phyloP scores from a whole-genome alignment of 2,888 invertebrate genomes.

The Heliconius erato region DNA sequence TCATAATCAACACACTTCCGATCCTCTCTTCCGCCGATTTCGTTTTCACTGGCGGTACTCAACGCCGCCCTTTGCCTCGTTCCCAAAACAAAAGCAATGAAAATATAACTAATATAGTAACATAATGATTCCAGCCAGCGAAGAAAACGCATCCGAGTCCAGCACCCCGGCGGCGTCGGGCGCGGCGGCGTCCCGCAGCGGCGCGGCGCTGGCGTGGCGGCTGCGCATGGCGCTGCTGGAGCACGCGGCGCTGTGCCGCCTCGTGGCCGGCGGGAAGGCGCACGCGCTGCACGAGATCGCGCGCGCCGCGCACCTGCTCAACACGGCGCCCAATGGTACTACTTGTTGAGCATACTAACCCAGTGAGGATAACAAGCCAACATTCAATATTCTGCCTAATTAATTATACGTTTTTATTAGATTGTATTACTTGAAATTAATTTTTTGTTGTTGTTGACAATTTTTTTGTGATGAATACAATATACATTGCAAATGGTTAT shows the following conservation, averaged over 20 bases:
- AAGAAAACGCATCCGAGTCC: slow-evolving; percentile 88
- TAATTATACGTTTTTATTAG: too few relatives aligned
- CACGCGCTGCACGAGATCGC: slow-evolving; percentile 93
- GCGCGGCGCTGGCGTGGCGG: slow-evolving; percentile 88
- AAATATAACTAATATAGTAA: too few relatives aligned
- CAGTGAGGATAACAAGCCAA: too few relatives aligned
- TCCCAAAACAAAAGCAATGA: too few relatives aligned
- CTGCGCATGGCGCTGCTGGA: slow-evolving; percentile 98
- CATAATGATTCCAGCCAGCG: slow-evolving; percentile 63
- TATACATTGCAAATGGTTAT: background rate
- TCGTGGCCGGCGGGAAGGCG: slow-evolving; percentile 98
- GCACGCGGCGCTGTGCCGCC: slow-evolving; percentile 98
- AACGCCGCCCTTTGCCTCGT: too few relatives aligned
- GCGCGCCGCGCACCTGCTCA: slow-evolving; percentile 69
- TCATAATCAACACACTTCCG: too few relatives aligned
- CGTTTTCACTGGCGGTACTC: too few relatives aligned
- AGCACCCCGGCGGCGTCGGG: slow-evolving; percentile 87
- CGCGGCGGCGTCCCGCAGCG: slow-evolving; percentile 68
- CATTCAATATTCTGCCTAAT: too few relatives aligned
- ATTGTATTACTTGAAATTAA: too few relatives aligned
- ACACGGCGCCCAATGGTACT: slow-evolving; percentile 59
- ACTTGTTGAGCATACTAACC: too few relatives aligned
- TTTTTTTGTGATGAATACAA: background rate
- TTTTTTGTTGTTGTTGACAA: too few relatives aligned
- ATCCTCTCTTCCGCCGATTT: too few relatives aligned